A percentile compares a stretch with the other conserved stretches of the same genome.
Conservation (phyloP, 2,113 vertebrate genomes). For the Ammodytes dubius region DNA sequence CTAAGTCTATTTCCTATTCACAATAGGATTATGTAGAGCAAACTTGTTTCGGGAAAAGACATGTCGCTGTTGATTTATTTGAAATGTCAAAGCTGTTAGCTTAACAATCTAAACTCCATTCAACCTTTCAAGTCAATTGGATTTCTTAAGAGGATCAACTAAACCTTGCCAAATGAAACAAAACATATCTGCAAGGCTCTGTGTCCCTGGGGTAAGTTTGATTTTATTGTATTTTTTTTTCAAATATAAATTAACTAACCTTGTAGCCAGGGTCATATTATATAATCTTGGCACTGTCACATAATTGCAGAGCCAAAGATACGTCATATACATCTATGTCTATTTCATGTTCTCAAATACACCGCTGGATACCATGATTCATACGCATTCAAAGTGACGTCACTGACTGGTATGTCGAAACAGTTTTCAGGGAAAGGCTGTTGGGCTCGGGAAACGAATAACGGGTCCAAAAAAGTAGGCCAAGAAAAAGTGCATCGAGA, state of each 20-base stretch:
- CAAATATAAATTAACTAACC: neutral
- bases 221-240: neutral
- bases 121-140: neutral
- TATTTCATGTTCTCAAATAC: neutral
- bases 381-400: constrained; percentile 4
- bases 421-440: constrained; percentile 16
- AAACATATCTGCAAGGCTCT: neutral
- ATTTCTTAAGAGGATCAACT: neutral
- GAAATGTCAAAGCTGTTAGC: neutral
- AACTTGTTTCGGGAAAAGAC: neutral
- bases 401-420: constrained; percentile 7
- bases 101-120: neutral
- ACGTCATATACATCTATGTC: neutral
- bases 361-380: neutral
- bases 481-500: constrained; percentile 50
- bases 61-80: neutral
- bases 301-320: neutral
- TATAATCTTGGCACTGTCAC: neutral
- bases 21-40: neutral
- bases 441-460: constrained; percentile 51
- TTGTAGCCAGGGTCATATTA: neutral
- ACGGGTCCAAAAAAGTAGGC: constrained; percentile 48
- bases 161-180: neutral
- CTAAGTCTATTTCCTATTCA: neutral
- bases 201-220: neutral